Evolutionary conservation across 1,140 invertebrate genomes (phyloP).

Genomic region (Fopius arisanus): DNA sequence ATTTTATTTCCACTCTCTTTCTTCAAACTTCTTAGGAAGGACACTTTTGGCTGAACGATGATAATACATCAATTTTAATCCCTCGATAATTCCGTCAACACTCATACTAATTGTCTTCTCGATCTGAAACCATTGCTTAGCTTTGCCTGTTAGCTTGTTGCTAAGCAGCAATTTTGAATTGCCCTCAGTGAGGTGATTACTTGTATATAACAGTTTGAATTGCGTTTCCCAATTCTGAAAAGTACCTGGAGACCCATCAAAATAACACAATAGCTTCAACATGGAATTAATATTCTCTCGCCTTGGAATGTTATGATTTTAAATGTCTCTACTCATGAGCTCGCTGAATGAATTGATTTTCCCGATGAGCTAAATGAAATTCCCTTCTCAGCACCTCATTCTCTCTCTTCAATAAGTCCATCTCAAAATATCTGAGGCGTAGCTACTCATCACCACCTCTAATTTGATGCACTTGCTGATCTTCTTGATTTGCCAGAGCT

Average conservation of each 20-base stretch:
- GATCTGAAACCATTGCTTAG: conserved; percentile 27
- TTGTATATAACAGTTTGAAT: not conserved
- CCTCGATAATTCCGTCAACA: conserved; percentile 18
- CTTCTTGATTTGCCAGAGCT: not conserved
- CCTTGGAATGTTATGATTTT: not conserved
- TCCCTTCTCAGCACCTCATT: not conserved
- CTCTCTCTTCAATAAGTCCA: not conserved
- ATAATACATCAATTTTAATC: conserved; percentile 25
- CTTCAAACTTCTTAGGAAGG: conserved; percentile 24
- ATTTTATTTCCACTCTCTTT: conserved; percentile 22
- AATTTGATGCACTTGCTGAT: not conserved
- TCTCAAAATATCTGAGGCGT: not conserved
- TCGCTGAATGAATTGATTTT: not conserved
- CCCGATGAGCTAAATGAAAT: not conserved
- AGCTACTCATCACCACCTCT: not conserved
- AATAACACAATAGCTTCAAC: not conserved
- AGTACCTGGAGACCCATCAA: not conserved
- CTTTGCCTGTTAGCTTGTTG: conserved; percentile 26
- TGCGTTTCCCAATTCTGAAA: not conserved
- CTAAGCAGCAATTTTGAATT: conserved; percentile 21
- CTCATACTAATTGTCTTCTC: conserved; percentile 24
- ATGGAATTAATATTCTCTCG: not conserved
- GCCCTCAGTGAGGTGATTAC: conserved; percentile 9
- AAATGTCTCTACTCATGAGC: not conserved
- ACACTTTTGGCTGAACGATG: conserved; percentile 15